Base-by-base conservation (phyloP, 2,797 vertebrate genomes). In the Neostethus bicornis region DNA sequence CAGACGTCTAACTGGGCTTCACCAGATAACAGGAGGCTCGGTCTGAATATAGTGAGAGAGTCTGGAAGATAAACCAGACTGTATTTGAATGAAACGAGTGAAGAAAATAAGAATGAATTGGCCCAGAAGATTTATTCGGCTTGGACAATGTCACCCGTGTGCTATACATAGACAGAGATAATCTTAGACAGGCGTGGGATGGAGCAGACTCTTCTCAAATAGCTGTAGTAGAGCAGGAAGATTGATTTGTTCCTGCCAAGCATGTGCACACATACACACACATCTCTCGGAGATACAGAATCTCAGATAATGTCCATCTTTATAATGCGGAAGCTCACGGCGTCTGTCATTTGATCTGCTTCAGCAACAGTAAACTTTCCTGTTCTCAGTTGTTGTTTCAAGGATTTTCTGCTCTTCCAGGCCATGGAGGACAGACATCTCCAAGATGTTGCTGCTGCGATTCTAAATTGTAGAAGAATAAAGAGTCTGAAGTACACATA, bases 211-310 rank as follows among this genome's bases (percentile, higher is more conserved):
- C 52, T 53, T 42, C 65, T 78, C 67, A 70, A 76, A 83, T 63
- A 44, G 54, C 61, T 72, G 54, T 32, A 51, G 39, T 42, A 50
- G 49, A 84, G 51, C 57, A 47, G 47, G 45, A 29, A 26, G 56
- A 82, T 77, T 75, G 76, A 83, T 84, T 62, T 67, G 47, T 66
- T 81, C 59, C 53, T 59, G 60, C 51, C 59, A 48, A 79, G 68
- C 57, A 35, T 16, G 34, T 19, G 19, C 17, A 41, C 38, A 41
- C 19, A 39, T 37, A 39, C 37, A 39, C 37, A 14, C 26, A 29
- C 28, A 31, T 35, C 14, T 16, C 34, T 16, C 53, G 48, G 26
- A 60, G 51, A 35, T 49, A 54, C 14, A 51, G 49, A n/a, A 66
- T 66, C 51, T 68, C 65, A 47, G 48, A 72, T 74, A 67, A 77